phyloP scores from a whole-genome alignment of 2,113 vertebrate species.

The Pyrgilauda ruficollis region DNA sequence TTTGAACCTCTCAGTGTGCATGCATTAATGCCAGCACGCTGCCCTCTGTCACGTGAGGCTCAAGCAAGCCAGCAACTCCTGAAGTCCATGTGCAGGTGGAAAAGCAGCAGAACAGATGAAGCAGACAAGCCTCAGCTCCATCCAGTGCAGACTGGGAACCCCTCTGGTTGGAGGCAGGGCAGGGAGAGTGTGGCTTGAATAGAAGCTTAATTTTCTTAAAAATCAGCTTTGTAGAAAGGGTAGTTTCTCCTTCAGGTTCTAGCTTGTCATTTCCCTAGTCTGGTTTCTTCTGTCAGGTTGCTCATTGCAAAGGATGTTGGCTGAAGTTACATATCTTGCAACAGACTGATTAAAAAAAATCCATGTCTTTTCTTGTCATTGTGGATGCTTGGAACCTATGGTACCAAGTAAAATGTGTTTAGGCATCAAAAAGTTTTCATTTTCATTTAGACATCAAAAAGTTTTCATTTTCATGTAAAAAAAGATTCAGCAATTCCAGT shows the following conservation, averaged over 20 bases:
- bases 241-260: neutral
- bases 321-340: neutral
- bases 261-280: neutral
- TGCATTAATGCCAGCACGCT: accelerated
- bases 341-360: neutral
- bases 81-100: neutral
- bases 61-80: neutral
- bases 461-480: neutral
- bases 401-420: neutral
- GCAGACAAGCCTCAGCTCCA: neutral
- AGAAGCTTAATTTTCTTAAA: neutral
- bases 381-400: neutral
- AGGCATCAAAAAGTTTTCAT: neutral
- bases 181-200: accelerated
- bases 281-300: neutral
- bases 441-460: neutral
- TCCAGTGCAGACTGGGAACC: neutral
- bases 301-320: neutral
- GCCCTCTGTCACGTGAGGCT: accelerated
- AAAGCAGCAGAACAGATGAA: neutral
- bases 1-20: accelerated
- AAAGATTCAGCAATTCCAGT: neutral
- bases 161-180: neutral
- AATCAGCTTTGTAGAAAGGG: neutral
- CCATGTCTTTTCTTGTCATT: neutral